These are phyloP conservation scores for Limnothrissa miodon DNA, from an alignment of 2,113 vertebrate species.

Conservation along the genomic window DNA sequence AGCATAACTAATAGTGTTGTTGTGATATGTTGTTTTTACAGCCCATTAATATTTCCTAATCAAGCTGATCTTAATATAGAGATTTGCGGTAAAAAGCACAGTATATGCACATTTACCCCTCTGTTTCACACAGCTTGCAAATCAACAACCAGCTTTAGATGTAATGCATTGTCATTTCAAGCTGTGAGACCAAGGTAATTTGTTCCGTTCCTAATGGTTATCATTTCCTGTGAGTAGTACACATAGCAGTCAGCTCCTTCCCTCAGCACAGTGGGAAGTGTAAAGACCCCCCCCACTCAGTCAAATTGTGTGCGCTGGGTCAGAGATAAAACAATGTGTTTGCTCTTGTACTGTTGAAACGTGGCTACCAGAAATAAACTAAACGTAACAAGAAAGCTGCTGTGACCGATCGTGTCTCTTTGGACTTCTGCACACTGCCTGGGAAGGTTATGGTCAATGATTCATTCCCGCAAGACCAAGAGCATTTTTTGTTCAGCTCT, in stretches of 20 bases:
- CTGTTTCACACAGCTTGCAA: not conserved
- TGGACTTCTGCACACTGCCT: not conserved
- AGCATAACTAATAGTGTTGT: too few relatives aligned
- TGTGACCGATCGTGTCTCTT: not conserved
- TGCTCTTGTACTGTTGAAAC: not conserved
- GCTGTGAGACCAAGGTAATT: not conserved
- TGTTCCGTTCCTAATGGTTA: not conserved
- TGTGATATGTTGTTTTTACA: too few relatives aligned
- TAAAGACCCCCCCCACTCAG: not conserved
- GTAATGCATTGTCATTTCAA: not conserved
- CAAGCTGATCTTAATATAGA: too few relatives aligned
- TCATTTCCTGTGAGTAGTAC: constrained; percentile 9
- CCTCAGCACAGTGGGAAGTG: not conserved
- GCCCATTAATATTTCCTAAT: too few relatives aligned
- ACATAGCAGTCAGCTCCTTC: constrained; percentile 21
- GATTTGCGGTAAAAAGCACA: too few relatives aligned
- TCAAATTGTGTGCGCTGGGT: not conserved
- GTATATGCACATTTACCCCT: not conserved
- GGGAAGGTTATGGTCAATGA: not conserved
- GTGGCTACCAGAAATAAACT: not conserved
- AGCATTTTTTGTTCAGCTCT: not conserved
- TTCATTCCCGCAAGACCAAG: not conserved
- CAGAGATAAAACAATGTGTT: not conserved
- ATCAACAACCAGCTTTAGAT: not conserved
- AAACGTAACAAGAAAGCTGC: not conserved